Conservation (phyloP, 1,140 invertebrate genomes). For the Grapholita molesta region DNA sequence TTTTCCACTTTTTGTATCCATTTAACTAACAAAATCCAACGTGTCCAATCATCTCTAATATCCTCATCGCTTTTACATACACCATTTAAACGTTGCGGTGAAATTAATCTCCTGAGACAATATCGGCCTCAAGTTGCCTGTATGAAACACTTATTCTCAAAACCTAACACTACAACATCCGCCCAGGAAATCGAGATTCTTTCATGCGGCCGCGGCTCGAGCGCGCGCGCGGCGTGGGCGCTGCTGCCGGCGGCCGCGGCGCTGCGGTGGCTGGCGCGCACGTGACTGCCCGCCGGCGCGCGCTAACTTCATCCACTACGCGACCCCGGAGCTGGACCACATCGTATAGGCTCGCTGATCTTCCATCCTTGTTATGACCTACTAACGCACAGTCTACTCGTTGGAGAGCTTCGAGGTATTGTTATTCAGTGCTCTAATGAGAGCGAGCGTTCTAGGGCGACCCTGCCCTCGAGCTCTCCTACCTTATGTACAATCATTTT, state of each 20-base stretch:
- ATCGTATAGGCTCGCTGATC: not conserved
- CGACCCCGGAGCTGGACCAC: not conserved
- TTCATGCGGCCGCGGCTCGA: constrained; percentile 57
- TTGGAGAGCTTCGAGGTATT: not conserved
- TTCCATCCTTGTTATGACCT: not conserved
- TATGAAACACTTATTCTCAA: not conserved
- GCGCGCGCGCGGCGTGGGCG: constrained; percentile 29
- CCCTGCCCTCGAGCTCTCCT: constrained; percentile 20
- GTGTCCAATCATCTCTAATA: no score
- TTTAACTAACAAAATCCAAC: no score
- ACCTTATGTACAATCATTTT: no score
- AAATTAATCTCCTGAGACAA: no score
- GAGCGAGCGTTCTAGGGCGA: not conserved
- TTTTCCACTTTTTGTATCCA: no score
- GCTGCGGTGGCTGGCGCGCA: constrained; percentile 37
- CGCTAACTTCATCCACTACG: not conserved
- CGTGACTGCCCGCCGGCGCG: constrained; percentile 50
- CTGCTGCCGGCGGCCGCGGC: constrained; percentile 31
- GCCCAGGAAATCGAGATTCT: constrained; percentile 68
- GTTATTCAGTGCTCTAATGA: not conserved
- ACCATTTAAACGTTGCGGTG: no score
- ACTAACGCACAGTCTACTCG: not conserved
- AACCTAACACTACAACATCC: not conserved
- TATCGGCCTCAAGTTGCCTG: no score
- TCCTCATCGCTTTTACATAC: no score